Conservation (phyloP, 2,888 invertebrate genomes). For the Ophion ventricosus region DNA sequence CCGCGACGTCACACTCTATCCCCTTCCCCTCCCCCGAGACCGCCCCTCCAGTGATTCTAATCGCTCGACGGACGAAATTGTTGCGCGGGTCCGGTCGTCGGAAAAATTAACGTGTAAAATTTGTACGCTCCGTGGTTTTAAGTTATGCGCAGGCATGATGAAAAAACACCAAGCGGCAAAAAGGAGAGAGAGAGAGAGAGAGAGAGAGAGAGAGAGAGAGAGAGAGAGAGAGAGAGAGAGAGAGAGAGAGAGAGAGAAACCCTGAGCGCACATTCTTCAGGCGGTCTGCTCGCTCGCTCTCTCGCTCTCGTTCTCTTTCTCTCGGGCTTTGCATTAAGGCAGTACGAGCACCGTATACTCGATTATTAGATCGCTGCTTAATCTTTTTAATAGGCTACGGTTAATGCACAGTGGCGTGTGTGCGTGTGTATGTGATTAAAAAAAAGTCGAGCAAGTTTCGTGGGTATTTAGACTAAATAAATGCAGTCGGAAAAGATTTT, state of each 20-base stretch:
- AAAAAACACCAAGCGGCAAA: background rate
- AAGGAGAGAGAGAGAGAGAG: background rate
- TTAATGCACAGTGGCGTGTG: background rate
- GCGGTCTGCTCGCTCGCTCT: background rate
- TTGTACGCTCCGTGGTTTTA: background rate
- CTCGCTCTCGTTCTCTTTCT: background rate
- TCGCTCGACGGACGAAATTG: background rate
- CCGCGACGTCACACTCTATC: background rate
- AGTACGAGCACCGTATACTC: background rate
- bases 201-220: background rate
- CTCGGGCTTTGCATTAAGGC: background rate
- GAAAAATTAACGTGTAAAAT: background rate
- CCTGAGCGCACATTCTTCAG: background rate
- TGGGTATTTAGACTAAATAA: background rate
- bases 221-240: background rate
- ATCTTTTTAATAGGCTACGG: background rate
- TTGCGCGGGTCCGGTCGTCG: conserved; percentile 6
- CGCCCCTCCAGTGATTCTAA: background rate
- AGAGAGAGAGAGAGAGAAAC: background rate
- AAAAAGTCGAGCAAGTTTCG: background rate
- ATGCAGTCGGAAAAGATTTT: background rate
- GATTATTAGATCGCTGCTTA: background rate
- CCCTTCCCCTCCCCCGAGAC: background rate
- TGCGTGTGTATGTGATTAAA: background rate
- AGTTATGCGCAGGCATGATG: background rate